Percentiles rank a stretch among this genome's conserved stretches.
phyloP scores from a whole-genome alignment of 2,797 vertebrate genomes.

The Orestias chungarensis region DNA sequence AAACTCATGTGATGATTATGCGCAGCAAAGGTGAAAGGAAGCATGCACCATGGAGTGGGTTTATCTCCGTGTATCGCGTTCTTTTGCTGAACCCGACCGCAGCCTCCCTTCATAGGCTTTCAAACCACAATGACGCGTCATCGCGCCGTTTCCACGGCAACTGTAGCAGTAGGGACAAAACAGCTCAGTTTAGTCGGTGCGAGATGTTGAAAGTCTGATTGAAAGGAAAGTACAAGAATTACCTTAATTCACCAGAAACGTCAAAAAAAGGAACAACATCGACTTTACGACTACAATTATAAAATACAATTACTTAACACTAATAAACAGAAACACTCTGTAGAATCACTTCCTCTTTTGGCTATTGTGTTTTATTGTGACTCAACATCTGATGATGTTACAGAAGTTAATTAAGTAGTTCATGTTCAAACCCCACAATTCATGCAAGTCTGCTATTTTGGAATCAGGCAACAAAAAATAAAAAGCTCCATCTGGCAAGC shows the following conservation, averaged over 20 bases:
- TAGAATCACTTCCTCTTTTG: too few relatives aligned
- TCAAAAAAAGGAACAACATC: too few relatives aligned
- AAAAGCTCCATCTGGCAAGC: conserved; percentile 45
- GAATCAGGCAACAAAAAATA: conserved; percentile 14
- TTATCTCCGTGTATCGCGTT: conserved; percentile 21
- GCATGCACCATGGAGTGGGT: conserved; percentile 14
- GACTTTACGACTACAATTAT: too few relatives aligned
- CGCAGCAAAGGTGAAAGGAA: conserved; percentile 32
- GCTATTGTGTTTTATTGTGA: too few relatives aligned
- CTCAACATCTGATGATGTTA: too few relatives aligned
- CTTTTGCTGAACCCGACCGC: conserved; percentile 48
- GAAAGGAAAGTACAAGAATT: not conserved
- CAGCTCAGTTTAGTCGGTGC: not conserved
- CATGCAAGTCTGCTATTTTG: conserved; percentile 27
- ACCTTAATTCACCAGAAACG: not conserved
- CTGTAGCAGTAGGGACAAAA: conserved; percentile 27
- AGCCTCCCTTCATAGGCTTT: conserved; percentile 45
- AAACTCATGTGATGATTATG: conserved; percentile 41
- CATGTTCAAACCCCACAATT: conserved; percentile 3
- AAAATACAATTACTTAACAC: too few relatives aligned
- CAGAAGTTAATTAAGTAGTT: conserved; percentile 5
- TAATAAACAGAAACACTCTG: too few relatives aligned
- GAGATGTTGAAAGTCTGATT: not conserved
- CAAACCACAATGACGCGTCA: conserved; percentile 61
- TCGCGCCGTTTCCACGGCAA: conserved; percentile 49